Base-by-base conservation (phyloP, 2,113 vertebrate species). In the Rostratula benghalensis region DNA sequence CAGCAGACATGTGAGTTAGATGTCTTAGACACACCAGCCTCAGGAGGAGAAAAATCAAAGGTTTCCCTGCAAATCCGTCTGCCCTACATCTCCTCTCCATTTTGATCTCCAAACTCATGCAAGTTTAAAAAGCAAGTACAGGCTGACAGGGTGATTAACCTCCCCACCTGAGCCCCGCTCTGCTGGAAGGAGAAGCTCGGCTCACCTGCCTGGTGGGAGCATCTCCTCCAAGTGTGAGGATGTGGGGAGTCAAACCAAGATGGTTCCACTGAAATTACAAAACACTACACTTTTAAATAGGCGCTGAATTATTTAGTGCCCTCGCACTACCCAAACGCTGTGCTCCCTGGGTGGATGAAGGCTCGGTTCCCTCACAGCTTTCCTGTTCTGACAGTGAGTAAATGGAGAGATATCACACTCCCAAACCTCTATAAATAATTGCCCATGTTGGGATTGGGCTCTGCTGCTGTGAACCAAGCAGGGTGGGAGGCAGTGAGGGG, bases 221-320 rank as follows among this genome's bases (percentile, higher is more conserved):
- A n/a, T 74, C 91, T 81, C 83, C 96, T 96, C 77, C 95, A 77
- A 79, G 91, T 54, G 57, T 17, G n/a, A 65, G 50, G 61, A 71
- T 65, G 82, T 28, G n/a, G 88, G 79, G 88, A 94, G 74, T 68
- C 85, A 83, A 81, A 88, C 82, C 87, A 68, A 90, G 93, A 45
- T 22, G 65, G 90, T 93, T 95, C 97, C 93, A 69, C 92, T 20
- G 95, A 96, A 97, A 97, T 94, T 89, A 97, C 96, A 98, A 98
- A 97, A 97, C 83, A 93, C 86, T 97, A 90, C 96, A 90, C 98
- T 98, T 98, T 97, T 65, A 97, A 98, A 97, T 88, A 96, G 96
- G 89, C 67, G 57, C 91, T 98, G 96, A 98, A 99, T 99, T 98
- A 99, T 99, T 99, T 74, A 98, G 87, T 82, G 77, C 87, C 95